Base-by-base conservation (phyloP, 2,797 vertebrate species). In the Etheostoma nigrum region DNA sequence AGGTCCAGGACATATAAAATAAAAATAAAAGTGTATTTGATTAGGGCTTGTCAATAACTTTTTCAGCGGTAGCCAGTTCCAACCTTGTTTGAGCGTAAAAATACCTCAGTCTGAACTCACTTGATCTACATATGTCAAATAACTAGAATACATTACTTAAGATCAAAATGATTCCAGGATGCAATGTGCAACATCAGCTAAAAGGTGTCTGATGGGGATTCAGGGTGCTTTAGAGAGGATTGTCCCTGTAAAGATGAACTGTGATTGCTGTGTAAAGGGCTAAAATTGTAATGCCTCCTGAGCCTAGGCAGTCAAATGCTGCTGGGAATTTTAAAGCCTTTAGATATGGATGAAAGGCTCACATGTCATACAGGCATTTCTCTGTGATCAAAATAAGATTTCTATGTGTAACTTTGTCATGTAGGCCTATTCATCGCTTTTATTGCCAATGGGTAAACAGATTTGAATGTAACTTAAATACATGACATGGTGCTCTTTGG, bases 261-360 rank as follows among this genome's bases (percentile, higher is more conserved):
- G 48, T 78, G 70, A 79, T 82, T 82, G 72, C 78, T 72, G 72
- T 44, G 45, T 71, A 64, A 78, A 81, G 47, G 57, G 40, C 72
- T 84, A 55, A 84, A 72, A 76, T 59, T 53, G 30, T 80, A 81
- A 84, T 78, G 58, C 79, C 72, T 74, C 58, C 79, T 76, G 81
- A 90, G 83, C 80, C 53, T 16, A 4, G 65, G 59, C 16, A 70
- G 67, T 79, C 68, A 83, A 86, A 83, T 51, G 55, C 81, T 81
- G 61, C 67, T 68, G 81, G 79, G 79, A 87, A 61, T 79, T 61
- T 58, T 25, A 75, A 83, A 83, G 49, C 64, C 65, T 44, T 63
- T 3, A 6, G 74, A 70, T 62, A 57, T 18, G 40, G 76, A 85
- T 78, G 60, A 77, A 81, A 85, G 69, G 65, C 64, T 78, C 58